Evolutionary conservation across 2,113 vertebrate species (phyloP).

Genomic region (Hemicordylus capensis): DNA sequence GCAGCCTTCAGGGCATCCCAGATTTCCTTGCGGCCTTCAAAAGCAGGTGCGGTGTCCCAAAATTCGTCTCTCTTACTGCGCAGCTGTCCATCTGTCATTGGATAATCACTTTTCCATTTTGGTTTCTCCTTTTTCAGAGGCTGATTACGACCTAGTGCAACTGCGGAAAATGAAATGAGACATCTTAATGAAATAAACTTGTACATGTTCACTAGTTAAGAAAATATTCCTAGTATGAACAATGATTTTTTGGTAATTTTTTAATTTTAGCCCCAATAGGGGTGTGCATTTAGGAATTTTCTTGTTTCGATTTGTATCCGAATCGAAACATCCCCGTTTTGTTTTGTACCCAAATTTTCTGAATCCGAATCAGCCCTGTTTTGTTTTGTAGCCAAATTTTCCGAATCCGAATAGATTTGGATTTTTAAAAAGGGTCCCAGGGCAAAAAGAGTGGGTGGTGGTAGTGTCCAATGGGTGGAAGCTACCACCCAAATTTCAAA

Average conservation of each 20-base stretch:
- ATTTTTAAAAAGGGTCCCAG: too few relatives aligned
- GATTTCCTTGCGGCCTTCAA: constrained; percentile 97
- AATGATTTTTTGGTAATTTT: neutral
- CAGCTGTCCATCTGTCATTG: constrained; percentile 96
- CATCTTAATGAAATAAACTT: neutral
- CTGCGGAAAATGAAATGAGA: constrained; percentile 69
- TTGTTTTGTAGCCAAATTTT: too few relatives aligned
- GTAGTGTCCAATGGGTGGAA: too few relatives aligned
- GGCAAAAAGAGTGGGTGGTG: too few relatives aligned
- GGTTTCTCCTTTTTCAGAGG: constrained; percentile 96
- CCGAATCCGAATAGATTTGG: too few relatives aligned
- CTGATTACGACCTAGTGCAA: constrained; percentile 96
- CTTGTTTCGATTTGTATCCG: too few relatives aligned
- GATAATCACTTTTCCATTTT: constrained; percentile 99
- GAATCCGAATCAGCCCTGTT: too few relatives aligned
- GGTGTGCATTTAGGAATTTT: too few relatives aligned
- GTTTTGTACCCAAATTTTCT: too few relatives aligned
- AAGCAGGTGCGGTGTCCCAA: constrained; percentile 97
- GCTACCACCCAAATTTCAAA: too few relatives aligned
- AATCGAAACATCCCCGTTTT: too few relatives aligned
- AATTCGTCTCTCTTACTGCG: constrained; percentile 98
- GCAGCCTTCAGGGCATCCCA: constrained; percentile 97
- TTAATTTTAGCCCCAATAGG: too few relatives aligned
- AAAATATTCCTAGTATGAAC: accelerated
- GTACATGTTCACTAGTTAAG: neutral